These are phyloP conservation scores for Semnopithecus entellus DNA, from an alignment of 2,113 vertebrate species.

Conservation along the genomic window DNA sequence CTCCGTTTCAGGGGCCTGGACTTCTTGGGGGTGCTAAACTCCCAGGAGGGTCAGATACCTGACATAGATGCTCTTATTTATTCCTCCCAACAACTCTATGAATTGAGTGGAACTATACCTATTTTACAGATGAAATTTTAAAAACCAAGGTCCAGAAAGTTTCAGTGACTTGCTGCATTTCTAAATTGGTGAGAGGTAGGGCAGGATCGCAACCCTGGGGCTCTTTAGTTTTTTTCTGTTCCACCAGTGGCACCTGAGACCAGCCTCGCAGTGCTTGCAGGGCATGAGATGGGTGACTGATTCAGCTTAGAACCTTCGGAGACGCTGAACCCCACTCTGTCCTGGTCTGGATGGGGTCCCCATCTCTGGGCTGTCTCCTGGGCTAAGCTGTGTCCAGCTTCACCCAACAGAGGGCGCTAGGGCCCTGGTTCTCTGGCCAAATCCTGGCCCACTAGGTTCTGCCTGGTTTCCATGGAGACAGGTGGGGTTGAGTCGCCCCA, in stretches of 20 bases:
- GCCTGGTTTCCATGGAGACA: neutral
- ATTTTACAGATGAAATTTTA: neutral
- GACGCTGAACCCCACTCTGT: fast-evolving
- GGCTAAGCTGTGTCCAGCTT: neutral
- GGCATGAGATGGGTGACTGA: neutral
- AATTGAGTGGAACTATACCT: neutral
- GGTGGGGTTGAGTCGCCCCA: neutral
- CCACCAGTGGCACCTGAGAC: neutral
- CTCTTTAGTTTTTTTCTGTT: neutral
- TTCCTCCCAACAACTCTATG: neutral
- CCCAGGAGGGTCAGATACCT: too few species aligned
- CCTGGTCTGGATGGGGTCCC: neutral
- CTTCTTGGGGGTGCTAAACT: neutral
- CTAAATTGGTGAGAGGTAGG: neutral
- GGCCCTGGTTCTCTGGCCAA: neutral
- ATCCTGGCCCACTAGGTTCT: neutral
- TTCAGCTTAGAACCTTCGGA: neutral
- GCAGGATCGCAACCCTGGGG: neutral
- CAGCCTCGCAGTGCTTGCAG: neutral
- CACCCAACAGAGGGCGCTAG: neutral
- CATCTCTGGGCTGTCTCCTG: neutral
- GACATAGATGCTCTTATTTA: neutral
- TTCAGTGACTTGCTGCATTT: neutral
- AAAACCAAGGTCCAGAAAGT: neutral
- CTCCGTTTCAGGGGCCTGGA: neutral